Percentiles rank a stretch among this genome's conserved stretches.
These are phyloP conservation scores for Monoplex corrugatus DNA, from an alignment of 2,888 invertebrate species.

Conservation along the genomic window DNA sequence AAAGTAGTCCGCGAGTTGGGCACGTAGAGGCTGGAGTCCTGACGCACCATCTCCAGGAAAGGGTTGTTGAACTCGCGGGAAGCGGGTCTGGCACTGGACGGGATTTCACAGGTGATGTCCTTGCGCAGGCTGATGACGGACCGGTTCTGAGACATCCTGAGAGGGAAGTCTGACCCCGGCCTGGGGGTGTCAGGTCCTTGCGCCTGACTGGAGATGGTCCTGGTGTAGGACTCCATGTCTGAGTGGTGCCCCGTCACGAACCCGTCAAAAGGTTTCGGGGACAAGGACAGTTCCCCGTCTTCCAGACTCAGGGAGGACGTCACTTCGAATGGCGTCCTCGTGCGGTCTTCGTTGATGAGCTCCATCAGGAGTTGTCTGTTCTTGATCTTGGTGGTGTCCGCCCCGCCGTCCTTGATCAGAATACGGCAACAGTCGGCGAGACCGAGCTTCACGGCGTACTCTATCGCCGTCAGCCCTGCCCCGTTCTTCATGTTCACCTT, in stretches of 20 bases:
- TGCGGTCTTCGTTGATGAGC: slow-evolving; percentile 47
- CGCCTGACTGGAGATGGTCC: slow-evolving; percentile 19
- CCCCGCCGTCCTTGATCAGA: slow-evolving; percentile 65
- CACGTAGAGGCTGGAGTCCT: slow-evolving; percentile 54
- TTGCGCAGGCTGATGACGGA: slow-evolving; percentile 35
- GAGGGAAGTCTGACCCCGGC: slow-evolving; percentile 5
- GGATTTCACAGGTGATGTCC: slow-evolving; percentile 38
- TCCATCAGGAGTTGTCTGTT: slow-evolving; percentile 47
- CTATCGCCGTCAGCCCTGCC: slow-evolving; percentile 64
- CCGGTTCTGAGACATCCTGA: not conserved
- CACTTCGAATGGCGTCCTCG: slow-evolving; percentile 42
- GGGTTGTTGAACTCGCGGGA: slow-evolving; percentile 44
- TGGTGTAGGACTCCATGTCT: slow-evolving; percentile 43
- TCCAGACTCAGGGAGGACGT: not conserved
- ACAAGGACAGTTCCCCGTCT: slow-evolving; percentile 15
- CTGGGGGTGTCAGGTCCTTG: slow-evolving; percentile 8
- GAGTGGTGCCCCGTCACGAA: no score
- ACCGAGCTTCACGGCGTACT: slow-evolving; percentile 67
- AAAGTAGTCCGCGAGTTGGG: slow-evolving; percentile 50
- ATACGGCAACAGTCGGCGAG: slow-evolving; percentile 68
- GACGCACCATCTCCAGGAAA: slow-evolving; percentile 51
- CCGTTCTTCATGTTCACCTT: slow-evolving; percentile 63
- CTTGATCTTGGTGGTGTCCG: slow-evolving; percentile 57
- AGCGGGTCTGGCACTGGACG: not conserved
- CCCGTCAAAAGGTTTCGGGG: not conserved